A percentile compares a stretch with the other conserved stretches of the same genome.
These are phyloP conservation scores for Chloroceryle inda DNA, from an alignment of 2,797 vertebrate genomes.

Conservation along the genomic window DNA sequence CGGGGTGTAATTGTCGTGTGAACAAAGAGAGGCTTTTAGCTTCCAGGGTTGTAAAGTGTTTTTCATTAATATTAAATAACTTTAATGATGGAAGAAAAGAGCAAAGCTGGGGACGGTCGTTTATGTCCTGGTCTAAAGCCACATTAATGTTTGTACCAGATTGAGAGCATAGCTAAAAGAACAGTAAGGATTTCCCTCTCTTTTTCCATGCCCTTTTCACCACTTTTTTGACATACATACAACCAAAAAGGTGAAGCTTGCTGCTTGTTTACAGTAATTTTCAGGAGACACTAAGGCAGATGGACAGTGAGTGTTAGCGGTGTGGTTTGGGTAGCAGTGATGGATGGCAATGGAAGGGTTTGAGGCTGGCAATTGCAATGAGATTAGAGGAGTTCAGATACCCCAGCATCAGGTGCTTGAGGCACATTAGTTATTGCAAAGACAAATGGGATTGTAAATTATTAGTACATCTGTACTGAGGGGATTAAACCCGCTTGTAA, in stretches of 20 bases:
- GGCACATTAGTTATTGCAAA: slow-evolving; percentile 53
- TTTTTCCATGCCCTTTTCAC: neutral
- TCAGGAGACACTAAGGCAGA: neutral
- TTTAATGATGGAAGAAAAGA: slow-evolving; percentile 49
- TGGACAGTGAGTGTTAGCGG: neutral
- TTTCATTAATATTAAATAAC: slow-evolving; percentile 62
- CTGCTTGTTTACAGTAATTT: neutral
- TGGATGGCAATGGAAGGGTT: slow-evolving; percentile 35
- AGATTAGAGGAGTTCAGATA: slow-evolving; percentile 18
- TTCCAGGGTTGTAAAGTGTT: slow-evolving; percentile 1
- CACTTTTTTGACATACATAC: neutral
- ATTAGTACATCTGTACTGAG: slow-evolving; percentile 3
- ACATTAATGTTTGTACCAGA: neutral
- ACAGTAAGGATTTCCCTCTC: neutral
- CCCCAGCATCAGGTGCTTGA: slow-evolving; percentile 35
- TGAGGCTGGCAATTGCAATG: slow-evolving; percentile 41
- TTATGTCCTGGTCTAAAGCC: slow-evolving; percentile 42
- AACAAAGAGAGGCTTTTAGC: slow-evolving; percentile 33
- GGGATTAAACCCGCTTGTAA: slow-evolving; percentile 47
- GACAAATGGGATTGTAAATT: slow-evolving; percentile 52
- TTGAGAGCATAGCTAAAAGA: neutral
- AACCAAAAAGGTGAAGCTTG: neutral
- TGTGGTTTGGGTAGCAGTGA: slow-evolving; percentile 3
- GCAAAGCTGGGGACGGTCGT: neutral
- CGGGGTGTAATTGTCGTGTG: slow-evolving; percentile 39